Percentiles rank a stretch among this genome's conserved stretches.
These are phyloP conservation scores for Timema cristinae DNA, from an alignment of 2,888 invertebrate species.

Conservation along the genomic window DNA sequence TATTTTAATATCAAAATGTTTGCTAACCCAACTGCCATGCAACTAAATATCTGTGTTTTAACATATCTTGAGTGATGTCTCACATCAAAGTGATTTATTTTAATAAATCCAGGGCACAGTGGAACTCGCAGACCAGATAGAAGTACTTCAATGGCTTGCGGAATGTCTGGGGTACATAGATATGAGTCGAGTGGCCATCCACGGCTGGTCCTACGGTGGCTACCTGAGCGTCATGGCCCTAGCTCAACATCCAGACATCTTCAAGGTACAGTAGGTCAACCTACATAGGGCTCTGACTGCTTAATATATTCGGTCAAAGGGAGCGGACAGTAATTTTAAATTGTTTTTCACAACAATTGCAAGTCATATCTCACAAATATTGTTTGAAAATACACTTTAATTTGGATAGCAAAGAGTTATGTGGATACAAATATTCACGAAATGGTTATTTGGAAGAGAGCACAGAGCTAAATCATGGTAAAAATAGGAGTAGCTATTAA, in stretches of 20 bases:
- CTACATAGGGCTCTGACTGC: too few relatives aligned
- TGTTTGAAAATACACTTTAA: too few relatives aligned
- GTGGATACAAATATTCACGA: too few relatives aligned
- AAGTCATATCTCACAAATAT: too few relatives aligned
- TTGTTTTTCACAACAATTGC: too few relatives aligned
- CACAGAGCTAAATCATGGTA: too few relatives aligned
- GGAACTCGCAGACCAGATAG: slow-evolving; percentile 92
- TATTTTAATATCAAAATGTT: too few relatives aligned
- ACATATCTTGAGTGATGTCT: background rate
- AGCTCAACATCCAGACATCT: slow-evolving; percentile 86
- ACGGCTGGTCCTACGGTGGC: slow-evolving; percentile 99
- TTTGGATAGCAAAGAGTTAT: too few relatives aligned
- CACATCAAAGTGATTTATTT: background rate
- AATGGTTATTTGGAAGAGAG: too few relatives aligned
- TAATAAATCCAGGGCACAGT: slow-evolving; percentile 65
- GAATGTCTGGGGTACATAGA: slow-evolving; percentile 86
- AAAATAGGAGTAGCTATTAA: too few relatives aligned
- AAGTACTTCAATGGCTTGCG: slow-evolving; percentile 83
- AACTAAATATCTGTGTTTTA: slow-evolving; percentile 11
- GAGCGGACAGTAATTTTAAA: too few relatives aligned
- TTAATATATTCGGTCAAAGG: too few relatives aligned
- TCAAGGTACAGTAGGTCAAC: slow-evolving; percentile 60
- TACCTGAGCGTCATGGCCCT: slow-evolving; percentile 94
- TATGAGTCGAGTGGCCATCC: slow-evolving; percentile 86
- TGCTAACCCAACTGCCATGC: background rate